Evolutionary conservation across 2,888 invertebrate genomes (phyloP).

Genomic region (Alcis repandata): DNA sequence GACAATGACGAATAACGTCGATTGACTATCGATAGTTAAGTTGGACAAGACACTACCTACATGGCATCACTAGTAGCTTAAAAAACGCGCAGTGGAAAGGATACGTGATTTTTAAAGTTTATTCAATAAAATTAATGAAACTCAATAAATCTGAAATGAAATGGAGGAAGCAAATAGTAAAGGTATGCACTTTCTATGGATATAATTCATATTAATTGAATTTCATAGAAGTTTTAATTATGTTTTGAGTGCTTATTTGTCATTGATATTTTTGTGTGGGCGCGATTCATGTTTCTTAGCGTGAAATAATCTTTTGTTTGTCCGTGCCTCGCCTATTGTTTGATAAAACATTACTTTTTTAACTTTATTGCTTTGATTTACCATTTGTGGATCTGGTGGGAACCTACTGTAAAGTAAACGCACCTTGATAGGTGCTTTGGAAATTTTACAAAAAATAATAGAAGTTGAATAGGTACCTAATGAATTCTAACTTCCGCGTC

Average conservation of each 20-base stretch:
- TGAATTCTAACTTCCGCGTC: conserved; percentile 33
- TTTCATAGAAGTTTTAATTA: conserved; percentile 41
- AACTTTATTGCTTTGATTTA: conserved; percentile 8
- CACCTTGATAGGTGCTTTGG: neutral
- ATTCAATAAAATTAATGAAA: conserved; percentile 53
- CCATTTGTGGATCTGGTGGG: neutral
- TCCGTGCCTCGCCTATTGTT: conserved; percentile 49
- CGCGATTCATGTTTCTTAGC: conserved; percentile 72
- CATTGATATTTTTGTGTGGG: conserved; percentile 75
- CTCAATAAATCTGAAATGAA: conserved; percentile 69
- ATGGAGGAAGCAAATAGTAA: conserved; percentile 75
- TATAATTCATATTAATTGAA: conserved; percentile 7
- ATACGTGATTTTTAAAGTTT: conserved; percentile 51
- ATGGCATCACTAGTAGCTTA: conserved; percentile 37
- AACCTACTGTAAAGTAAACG: neutral
- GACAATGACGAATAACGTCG: neutral
- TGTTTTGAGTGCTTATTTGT: conserved; percentile 66
- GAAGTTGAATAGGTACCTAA: too few species aligned
- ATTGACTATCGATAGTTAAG: neutral
- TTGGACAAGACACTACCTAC: neutral
- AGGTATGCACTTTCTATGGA: conserved; percentile 59
- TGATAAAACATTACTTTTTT: conserved; percentile 29
- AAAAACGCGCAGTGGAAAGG: conserved; percentile 53
- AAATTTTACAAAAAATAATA: neutral
- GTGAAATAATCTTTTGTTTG: conserved; percentile 78